Base-by-base conservation (phyloP, 2,113 vertebrate species). In the Macquaria ambigua region DNA sequence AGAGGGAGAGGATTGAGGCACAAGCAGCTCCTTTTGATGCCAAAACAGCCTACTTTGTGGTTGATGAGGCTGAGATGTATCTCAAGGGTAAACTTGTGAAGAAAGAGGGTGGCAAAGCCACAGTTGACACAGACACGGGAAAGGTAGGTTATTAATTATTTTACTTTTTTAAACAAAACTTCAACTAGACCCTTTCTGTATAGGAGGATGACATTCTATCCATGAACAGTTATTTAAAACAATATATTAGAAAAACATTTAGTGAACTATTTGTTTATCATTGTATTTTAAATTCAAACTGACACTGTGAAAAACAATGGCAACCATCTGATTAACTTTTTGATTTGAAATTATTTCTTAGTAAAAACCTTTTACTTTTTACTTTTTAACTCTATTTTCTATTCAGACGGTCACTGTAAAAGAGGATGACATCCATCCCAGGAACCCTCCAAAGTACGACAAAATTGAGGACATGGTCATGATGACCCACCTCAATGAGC, bases 391-490 rank as follows among this genome's bases (percentile, higher is more conserved):
- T 55, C 21, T 43, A 37, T 82, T 74, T 77, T 11, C 14, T 8
- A 5, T 41, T 46, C 71, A 96, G 95, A 84, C 79, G 0, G 9
- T 95, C 16, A 95, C 94, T 53, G 94, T 95, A 5, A 95, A 94
- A 73, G 95, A 95, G 15, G 92, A 94, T n/a, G 79, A 95, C 1
- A 89, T 94, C 59, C 77, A 80, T 50, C 92, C 93, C 10, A 95
- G 92, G 86, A 96, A 96, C 50, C 95, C 95, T 84, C 95, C 94
- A 55, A 96, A 96, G 89, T 95, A 81, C 8, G 92, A 95, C 28
- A 96, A 95, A 68, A 94, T 96, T 79, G 94, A 96, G 88, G 96
- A 95, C 93, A 96, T 96, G 95, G 95, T 94, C 88, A 96, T 96
- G 95, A 95, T 96, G 95, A 96, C 95, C 87, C 94, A 96, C 90